phyloP scores from a whole-genome alignment of 2,797 vertebrate species.

The Oreonectes daqikongensis region DNA sequence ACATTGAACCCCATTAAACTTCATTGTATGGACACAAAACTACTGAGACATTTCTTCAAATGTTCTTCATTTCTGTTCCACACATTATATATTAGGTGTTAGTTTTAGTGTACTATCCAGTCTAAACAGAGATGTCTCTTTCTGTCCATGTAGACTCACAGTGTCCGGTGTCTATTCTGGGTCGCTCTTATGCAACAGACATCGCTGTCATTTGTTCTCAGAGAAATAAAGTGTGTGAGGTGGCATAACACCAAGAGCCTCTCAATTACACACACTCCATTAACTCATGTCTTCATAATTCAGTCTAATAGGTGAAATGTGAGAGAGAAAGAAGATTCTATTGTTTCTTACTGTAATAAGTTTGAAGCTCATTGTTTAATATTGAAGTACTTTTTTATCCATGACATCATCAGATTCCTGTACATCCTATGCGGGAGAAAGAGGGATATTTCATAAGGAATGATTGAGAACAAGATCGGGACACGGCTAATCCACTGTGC shows the following conservation, averaged over 20 bases:
- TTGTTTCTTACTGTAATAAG: neutral
- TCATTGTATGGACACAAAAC: too few relatives aligned
- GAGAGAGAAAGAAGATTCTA: neutral
- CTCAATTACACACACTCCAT: slow-evolving; percentile 25
- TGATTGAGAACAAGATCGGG: slow-evolving; percentile 22
- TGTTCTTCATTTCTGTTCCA: too few relatives aligned
- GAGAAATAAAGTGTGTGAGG: slow-evolving; percentile 22
- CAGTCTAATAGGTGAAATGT: slow-evolving; percentile 18
- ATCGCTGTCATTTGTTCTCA: slow-evolving; percentile 7
- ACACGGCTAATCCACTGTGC: neutral
- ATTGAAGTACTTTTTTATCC: neutral
- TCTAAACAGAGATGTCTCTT: neutral
- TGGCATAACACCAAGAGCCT: slow-evolving; percentile 16
- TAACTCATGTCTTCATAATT: slow-evolving; percentile 26
- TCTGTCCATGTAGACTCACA: neutral
- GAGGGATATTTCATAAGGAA: slow-evolving; percentile 23
- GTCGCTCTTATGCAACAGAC: slow-evolving; percentile 34
- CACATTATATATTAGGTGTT: neutral
- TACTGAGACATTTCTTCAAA: too few relatives aligned
- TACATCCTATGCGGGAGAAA: neutral
- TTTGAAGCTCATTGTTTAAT: neutral
- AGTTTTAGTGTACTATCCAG: neutral
- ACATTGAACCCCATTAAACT: too few relatives aligned
- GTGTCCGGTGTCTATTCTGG: slow-evolving; percentile 12
- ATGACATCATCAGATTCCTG: slow-evolving; percentile 3